Evolutionary conservation across 2,113 vertebrate species (phyloP).

Genomic region (Thinocorus orbignyianus): DNA sequence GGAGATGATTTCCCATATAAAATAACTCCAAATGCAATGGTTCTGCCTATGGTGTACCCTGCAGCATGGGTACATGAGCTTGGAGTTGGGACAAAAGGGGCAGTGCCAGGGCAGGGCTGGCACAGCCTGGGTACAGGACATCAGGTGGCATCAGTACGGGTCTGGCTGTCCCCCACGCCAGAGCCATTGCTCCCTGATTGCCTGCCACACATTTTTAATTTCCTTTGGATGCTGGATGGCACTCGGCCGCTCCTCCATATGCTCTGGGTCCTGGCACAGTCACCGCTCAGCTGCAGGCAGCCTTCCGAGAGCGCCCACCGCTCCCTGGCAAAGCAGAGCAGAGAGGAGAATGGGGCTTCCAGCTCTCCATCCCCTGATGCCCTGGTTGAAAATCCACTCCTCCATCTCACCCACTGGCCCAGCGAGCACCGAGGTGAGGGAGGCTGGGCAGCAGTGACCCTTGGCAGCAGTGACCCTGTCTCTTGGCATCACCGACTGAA

Average conservation of each 20-base stretch:
- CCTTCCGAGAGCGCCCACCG: not conserved
- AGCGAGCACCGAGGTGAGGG: rapidly evolving
- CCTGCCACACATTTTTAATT: not conserved
- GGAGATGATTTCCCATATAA: not conserved
- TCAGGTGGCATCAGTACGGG: not conserved
- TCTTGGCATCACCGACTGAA: not conserved
- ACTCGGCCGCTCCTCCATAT: not conserved
- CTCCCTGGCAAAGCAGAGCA: not conserved
- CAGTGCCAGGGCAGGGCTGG: not conserved
- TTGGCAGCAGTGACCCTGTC: not conserved
- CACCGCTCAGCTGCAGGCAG: not conserved
- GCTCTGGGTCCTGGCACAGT: not conserved
- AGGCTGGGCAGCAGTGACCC: not conserved
- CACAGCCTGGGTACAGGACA: not conserved
- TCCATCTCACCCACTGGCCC: not conserved
- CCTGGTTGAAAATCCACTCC: not conserved
- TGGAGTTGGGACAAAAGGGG: not conserved
- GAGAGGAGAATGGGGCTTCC: not conserved
- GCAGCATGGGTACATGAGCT: rapidly evolving
- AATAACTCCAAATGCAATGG: rapidly evolving
- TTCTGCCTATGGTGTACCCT: not conserved
- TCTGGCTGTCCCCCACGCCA: not conserved
- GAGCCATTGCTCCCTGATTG: not conserved
- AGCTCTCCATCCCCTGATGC: not conserved
- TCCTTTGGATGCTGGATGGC: not conserved